Conservation (phyloP, 1,140 invertebrate species). For the Drosophila sturtevanti region DNA sequence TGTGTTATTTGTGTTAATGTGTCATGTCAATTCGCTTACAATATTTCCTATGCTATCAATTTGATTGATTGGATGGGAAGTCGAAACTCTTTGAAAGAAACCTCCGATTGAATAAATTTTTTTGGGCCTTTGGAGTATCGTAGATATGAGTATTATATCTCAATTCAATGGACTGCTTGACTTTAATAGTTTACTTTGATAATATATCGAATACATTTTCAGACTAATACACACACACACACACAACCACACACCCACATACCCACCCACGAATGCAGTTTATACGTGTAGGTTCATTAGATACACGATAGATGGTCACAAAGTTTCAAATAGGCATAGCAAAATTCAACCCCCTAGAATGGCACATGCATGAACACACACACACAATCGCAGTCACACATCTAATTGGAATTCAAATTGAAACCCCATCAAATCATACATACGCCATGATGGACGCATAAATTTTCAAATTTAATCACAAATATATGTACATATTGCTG, state of each 20-base stretch:
- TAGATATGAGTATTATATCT: not conserved
- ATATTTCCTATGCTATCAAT: not conserved
- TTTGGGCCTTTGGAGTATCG: slow-evolving; percentile 4
- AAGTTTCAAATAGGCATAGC: slow-evolving; percentile 6
- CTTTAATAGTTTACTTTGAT: not conserved
- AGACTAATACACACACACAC: not conserved
- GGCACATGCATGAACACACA: not conserved
- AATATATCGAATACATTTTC: not conserved
- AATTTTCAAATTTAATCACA: slow-evolving; percentile 9
- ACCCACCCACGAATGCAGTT: not conserved
- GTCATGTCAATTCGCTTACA: too few relatives aligned
- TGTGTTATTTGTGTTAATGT: too few relatives aligned
- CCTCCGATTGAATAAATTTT: slow-evolving; percentile 25
- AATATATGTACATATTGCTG: too few relatives aligned
- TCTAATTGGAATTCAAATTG: slow-evolving; percentile 5
- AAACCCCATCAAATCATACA: slow-evolving; percentile 51
- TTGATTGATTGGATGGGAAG: too few relatives aligned
- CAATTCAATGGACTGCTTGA: not conserved
- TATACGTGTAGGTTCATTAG: not conserved
- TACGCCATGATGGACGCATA: slow-evolving; percentile 46
- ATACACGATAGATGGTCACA: not conserved
- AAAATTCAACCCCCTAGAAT: not conserved
- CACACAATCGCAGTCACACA: slow-evolving; percentile 7
- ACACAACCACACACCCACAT: not conserved
- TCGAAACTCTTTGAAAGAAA: too few relatives aligned